phyloP scores from a whole-genome alignment of 1,140 invertebrate genomes.

The Diachasma alloeum region DNA sequence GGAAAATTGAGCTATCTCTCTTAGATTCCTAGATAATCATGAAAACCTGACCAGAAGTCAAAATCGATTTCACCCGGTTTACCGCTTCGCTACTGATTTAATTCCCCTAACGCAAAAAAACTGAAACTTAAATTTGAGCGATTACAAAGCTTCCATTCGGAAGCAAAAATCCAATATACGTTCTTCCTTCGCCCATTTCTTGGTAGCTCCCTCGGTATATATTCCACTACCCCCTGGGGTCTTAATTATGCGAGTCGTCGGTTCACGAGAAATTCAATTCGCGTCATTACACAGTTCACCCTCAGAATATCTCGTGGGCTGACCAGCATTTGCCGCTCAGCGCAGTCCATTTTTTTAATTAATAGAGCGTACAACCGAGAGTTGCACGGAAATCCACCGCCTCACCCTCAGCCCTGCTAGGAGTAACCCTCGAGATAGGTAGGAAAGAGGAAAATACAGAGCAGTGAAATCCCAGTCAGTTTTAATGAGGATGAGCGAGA shows the following conservation, averaged over 20 bases:
- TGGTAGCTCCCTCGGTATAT: not conserved
- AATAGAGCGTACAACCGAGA: constrained; percentile 38
- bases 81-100: too few relatives aligned
- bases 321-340: constrained; percentile 37
- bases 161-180: not conserved
- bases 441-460: not conserved
- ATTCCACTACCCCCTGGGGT: constrained; percentile 16
- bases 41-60: too few relatives aligned
- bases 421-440: not conserved
- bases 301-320: constrained; percentile 15
- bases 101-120: too few relatives aligned
- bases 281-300: constrained; percentile 1
- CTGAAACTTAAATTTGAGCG: too few relatives aligned
- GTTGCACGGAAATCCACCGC: not conserved
- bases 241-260: constrained; percentile 35
- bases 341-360: constrained; percentile 43
- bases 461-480: not conserved
- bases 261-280: constrained; percentile 3
- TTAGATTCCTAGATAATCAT: too few relatives aligned
- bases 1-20: too few relatives aligned
- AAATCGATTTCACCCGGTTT: too few relatives aligned
- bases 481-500: constrained; percentile 9
- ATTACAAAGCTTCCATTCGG: too few relatives aligned
- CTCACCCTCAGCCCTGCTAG: not conserved
- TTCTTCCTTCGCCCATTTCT: not conserved